Evolutionary conservation across 2,888 invertebrate species (phyloP).

Genomic region (Eledona agricola): DNA sequence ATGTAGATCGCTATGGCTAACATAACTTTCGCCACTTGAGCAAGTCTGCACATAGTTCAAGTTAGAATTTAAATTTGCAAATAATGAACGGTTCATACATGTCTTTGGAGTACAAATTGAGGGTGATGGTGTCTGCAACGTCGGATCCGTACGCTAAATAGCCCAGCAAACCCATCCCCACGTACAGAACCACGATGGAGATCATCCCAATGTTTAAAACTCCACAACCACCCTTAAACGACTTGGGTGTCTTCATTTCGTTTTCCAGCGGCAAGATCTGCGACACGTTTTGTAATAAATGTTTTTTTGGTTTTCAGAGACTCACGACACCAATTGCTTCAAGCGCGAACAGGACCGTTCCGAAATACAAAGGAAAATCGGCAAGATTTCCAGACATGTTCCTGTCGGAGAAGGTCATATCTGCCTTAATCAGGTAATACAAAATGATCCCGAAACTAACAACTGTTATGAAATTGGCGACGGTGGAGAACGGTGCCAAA

Average conservation of each 20-base stretch:
- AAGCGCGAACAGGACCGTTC: constrained; percentile 89
- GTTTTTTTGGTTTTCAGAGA: not conserved
- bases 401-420: constrained; percentile 65
- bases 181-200: constrained; percentile 83
- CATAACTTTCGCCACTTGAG: constrained; percentile 76
- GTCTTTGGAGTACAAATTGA: constrained; percentile 78
- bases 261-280: constrained; percentile 93
- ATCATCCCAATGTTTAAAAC: constrained; percentile 88
- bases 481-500: constrained; percentile 83
- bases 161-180: constrained; percentile 89
- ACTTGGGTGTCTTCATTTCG: constrained; percentile 88
- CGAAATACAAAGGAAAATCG: constrained; percentile 83
- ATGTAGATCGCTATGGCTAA: constrained; percentile 86
- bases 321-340: constrained; percentile 83
- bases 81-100: too few species aligned
- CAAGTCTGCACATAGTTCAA: constrained; percentile 66
- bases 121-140: constrained; percentile 83
- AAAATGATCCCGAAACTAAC: constrained; percentile 79
- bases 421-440: constrained; percentile 73
- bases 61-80: too few species aligned
- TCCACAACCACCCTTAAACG: constrained; percentile 82
- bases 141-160: constrained; percentile 83
- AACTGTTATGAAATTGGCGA: constrained; percentile 83
- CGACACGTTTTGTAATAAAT: constrained; percentile 34
- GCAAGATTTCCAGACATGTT: constrained; percentile 64